These are phyloP conservation scores for Delphinapterus leucas DNA, from an alignment of 2,113 vertebrate species.

Conservation along the genomic window DNA sequence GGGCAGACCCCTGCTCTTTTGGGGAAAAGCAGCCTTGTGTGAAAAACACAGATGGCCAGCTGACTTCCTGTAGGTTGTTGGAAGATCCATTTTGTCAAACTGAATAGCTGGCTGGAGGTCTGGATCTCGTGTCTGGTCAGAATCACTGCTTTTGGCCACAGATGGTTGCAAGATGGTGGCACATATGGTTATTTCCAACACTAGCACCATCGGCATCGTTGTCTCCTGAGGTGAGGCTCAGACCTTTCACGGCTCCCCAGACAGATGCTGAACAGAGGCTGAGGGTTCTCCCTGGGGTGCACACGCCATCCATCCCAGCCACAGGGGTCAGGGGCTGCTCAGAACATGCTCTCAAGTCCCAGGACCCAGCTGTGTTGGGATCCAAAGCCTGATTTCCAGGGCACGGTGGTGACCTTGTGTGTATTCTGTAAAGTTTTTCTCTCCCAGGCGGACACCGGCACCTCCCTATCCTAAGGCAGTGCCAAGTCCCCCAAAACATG, in stretches of 20 bases:
- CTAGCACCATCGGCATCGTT: background rate
- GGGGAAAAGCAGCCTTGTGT: background rate
- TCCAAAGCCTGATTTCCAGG: background rate
- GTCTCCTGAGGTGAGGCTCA: background rate
- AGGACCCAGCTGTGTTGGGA: background rate
- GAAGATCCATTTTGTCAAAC: background rate
- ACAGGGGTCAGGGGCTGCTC: background rate
- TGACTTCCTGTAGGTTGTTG: background rate
- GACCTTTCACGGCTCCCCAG: background rate
- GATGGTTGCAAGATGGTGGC: background rate
- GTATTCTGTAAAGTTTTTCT: background rate
- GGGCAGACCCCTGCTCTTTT: background rate
- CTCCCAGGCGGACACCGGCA: accelerated
- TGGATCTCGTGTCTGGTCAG: background rate
- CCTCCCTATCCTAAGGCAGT: background rate
- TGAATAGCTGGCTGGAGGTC: background rate
- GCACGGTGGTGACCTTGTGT: accelerated
- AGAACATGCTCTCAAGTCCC: background rate
- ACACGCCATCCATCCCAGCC: background rate
- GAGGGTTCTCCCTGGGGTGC: background rate
- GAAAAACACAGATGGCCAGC: background rate
- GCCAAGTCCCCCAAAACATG: accelerated
- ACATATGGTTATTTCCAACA: background rate
- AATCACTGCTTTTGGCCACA: background rate
- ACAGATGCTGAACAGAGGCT: background rate